Conservation (phyloP, 2,888 invertebrate genomes). For the Nomada lathburiana region DNA sequence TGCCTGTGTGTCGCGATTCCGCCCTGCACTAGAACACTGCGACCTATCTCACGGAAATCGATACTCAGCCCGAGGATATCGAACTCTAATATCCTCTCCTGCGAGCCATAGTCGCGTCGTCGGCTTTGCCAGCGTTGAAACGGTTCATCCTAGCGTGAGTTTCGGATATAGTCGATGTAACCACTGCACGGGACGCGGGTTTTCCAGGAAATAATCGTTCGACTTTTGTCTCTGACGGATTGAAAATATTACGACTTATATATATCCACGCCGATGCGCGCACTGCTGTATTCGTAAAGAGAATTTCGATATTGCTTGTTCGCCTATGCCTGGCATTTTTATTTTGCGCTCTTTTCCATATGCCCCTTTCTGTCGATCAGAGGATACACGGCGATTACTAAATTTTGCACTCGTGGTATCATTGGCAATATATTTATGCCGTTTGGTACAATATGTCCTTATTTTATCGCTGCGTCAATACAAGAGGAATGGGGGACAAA, state of each 20-base stretch:
- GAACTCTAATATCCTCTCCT: constrained; percentile 71
- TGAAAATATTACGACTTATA: constrained; percentile 57
- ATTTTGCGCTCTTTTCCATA: background rate
- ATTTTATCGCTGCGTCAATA: no score
- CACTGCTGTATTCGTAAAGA: constrained; percentile 25
- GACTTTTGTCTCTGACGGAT: constrained; percentile 58
- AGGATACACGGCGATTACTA: background rate
- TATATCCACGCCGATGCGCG: constrained; percentile 3
- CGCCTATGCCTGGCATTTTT: background rate
- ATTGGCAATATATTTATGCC: no score
- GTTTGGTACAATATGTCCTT: no score
- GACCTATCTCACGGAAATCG: constrained; percentile 72
- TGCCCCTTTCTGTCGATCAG: background rate
- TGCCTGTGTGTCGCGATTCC: constrained; percentile 50
- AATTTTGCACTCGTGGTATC: no score
- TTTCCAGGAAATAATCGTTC: constrained; percentile 59
- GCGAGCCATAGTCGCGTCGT: constrained; percentile 62
- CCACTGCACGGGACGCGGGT: constrained; percentile 35
- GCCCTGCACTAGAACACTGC: constrained; percentile 59
- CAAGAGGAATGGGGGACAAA: no score
- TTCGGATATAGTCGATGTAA: constrained; percentile 62
- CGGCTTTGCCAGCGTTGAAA: constrained; percentile 52
- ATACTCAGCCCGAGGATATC: constrained; percentile 70
- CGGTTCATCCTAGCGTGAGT: constrained; percentile 66
- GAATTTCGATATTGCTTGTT: constrained; percentile 26